Evolutionary conservation across 2,888 invertebrate genomes (phyloP).

Genomic region (Brenthis hecate): DNA sequence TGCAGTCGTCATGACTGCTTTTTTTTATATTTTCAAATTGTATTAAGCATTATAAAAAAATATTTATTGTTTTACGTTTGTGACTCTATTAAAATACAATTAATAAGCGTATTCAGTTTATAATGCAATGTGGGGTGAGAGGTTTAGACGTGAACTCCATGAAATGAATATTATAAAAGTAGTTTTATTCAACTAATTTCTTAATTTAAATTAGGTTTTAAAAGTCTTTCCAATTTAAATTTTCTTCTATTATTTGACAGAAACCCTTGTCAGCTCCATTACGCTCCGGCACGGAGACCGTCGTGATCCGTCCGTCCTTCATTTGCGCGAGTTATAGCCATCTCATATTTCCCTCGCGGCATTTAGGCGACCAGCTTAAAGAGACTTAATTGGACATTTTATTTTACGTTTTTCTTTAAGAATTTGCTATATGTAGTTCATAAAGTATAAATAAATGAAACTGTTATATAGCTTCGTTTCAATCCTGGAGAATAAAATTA

Average conservation of each 20-base stretch:
- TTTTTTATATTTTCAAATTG: background rate
- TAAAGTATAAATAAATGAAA: background rate
- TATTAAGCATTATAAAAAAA: background rate
- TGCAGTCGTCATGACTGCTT: too few relatives aligned
- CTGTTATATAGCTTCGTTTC: background rate
- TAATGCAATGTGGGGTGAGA: too few relatives aligned
- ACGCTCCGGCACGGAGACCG: constrained; percentile 64
- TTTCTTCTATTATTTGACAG: constrained; percentile 72
- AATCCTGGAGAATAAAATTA: background rate
- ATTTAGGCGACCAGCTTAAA: constrained; percentile 54
- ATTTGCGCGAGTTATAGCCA: constrained; percentile 72
- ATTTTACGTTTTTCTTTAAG: background rate
- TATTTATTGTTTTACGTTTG: too few relatives aligned
- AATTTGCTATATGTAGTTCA: background rate
- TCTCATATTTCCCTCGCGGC: constrained; percentile 72
- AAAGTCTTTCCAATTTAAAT: constrained; percentile 55
- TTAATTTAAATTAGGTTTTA: constrained; percentile 68
- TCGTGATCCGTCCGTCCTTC: constrained; percentile 69
- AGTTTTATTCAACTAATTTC: constrained; percentile 48
- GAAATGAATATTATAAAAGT: too few relatives aligned
- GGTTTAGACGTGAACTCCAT: too few relatives aligned
- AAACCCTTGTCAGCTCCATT: constrained; percentile 80
- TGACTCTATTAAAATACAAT: too few relatives aligned
- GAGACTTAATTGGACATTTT: constrained; percentile 14
- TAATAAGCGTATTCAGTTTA: too few relatives aligned